Base-by-base conservation (phyloP, 2,113 vertebrate species). In the Xenopus borealis region DNA sequence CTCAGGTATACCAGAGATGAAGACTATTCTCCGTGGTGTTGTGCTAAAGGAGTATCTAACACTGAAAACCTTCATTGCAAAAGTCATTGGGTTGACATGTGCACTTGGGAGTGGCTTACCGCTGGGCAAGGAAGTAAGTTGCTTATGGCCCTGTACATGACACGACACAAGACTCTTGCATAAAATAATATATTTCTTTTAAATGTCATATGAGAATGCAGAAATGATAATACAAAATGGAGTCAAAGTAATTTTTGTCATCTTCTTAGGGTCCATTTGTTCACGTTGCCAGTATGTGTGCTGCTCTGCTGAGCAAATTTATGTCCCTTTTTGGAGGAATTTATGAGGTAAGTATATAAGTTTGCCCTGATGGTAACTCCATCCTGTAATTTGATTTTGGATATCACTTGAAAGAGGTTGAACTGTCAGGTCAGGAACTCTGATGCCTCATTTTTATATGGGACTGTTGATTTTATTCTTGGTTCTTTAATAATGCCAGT, bases 11-110 rank as follows among this genome's bases (percentile, higher is more conserved):
- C 97, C 97, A 0, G 97, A 99, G 84, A 99, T 99, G 97, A 99
- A 99, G 88, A 99, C 97, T 59, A 99, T 98, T 75, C 89, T 99
- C 69, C 86, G 97, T 46, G 97, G 97, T 0, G 94, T 98, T 0
- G 96, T 98, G 80, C 88, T 99, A 62, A 99, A 99, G 80, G 97
- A 99, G 79, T 99, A 98, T 81, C 95, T 99, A 82, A 99, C 97
- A 27, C 85, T 99, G 78, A 99, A 99, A 87, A 98, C 97, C 0
- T 97, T 99, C 11, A 91, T 98, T 80, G 97, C 97, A 78, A 99
- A 99, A 88, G 97, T 98, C 79, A 96, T 99, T 0, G 96, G 97
- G 11, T 90, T 99, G 75, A 98, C 96, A 0, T 99, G 96, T 1
- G 94, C 97, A 5, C 86, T 99, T 80, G 97, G 97, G 72, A 99